phyloP scores from a whole-genome alignment of 2,888 invertebrate species.

The Muschampia plurimacula region DNA sequence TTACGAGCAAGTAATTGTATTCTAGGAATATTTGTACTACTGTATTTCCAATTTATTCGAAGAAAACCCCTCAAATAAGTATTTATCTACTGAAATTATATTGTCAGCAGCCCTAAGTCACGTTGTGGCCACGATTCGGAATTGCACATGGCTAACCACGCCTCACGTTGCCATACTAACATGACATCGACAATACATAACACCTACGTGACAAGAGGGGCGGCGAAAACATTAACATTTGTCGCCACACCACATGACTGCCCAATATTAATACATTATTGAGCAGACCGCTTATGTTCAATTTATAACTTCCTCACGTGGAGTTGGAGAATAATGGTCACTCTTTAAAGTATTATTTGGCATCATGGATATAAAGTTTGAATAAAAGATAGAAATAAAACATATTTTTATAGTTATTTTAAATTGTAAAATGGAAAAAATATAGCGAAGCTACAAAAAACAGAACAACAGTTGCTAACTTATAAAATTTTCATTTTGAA shows the following conservation, averaged over 20 bases:
- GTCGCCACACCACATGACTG: slow-evolving; percentile 23
- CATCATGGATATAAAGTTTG: background rate
- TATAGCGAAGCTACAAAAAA: background rate
- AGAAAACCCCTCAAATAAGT: too few species aligned
- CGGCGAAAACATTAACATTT: slow-evolving; percentile 23
- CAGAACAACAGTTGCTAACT: background rate
- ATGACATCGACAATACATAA: slow-evolving; percentile 39
- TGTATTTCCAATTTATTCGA: too few species aligned
- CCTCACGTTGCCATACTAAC: slow-evolving; percentile 50
- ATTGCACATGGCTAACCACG: slow-evolving; percentile 53
- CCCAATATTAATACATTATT: slow-evolving; percentile 37
- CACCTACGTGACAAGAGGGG: slow-evolving; percentile 17
- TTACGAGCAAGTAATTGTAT: too few species aligned
- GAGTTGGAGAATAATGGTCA: background rate
- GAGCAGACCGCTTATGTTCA: slow-evolving; percentile 31
- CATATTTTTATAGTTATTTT: background rate
- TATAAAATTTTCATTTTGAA: background rate
- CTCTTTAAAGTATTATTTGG: background rate
- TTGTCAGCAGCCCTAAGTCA: slow-evolving; percentile 48
- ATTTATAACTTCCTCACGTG: slow-evolving; percentile 35
- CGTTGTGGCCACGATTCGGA: slow-evolving; percentile 50
- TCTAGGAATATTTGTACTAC: too few species aligned
- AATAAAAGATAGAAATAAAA: slow-evolving; percentile 1
- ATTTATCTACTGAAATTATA: background rate
- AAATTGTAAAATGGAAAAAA: background rate